Evolutionary conservation across 1,140 invertebrate species (phyloP).

Genomic region (Uloborus diversus): DNA sequence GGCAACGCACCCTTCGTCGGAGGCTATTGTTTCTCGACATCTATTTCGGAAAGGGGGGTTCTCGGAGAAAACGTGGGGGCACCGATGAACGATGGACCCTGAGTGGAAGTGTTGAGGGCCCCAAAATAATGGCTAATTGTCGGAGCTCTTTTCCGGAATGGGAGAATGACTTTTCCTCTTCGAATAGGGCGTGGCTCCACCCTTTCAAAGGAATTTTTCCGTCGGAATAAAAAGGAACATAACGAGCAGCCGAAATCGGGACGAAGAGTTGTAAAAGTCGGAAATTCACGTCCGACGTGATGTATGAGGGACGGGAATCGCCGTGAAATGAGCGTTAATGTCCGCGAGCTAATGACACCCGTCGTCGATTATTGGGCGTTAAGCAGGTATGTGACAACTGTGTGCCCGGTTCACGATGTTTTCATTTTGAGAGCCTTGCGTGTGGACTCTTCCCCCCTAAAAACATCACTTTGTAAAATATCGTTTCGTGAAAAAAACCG

Average conservation of each 20-base stretch:
- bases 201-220: no score
- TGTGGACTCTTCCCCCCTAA: no score
- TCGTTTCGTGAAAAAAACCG: no score
- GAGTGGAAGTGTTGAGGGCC: conserved; percentile 29
- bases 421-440: no score
- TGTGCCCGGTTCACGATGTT: no score
- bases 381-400: no score
- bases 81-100: conserved; percentile 26
- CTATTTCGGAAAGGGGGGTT: conserved; percentile 19
- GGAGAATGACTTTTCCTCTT: conserved; percentile 17
- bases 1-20: conserved; percentile 17
- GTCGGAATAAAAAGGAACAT: no score
- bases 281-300: not conserved
- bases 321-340: no score
- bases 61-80: not conserved
- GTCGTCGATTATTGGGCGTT: no score
- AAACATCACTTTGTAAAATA: no score
- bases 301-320: no score
- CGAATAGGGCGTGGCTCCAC: not conserved
- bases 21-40: conserved; percentile 51
- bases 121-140: conserved; percentile 49
- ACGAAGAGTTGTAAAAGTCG: not conserved
- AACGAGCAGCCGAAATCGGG: not conserved
- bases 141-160: conserved; percentile 16
- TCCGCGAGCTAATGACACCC: no score